Conservation (phyloP, 2,888 invertebrate genomes). For the Candidula unifasciata region DNA sequence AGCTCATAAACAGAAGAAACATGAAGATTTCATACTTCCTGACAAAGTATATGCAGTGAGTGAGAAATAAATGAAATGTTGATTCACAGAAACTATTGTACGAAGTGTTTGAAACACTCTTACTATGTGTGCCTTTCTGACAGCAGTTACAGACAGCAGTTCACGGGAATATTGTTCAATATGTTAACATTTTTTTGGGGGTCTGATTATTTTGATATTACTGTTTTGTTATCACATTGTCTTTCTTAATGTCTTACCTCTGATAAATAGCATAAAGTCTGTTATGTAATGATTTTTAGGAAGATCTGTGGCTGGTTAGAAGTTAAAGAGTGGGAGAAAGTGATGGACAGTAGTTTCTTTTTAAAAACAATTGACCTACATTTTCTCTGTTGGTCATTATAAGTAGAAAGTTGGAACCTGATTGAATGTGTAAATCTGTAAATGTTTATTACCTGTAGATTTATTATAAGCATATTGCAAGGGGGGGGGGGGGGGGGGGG, state of each 20-base stretch:
- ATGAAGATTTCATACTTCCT: background rate
- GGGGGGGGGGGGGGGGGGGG: no score
- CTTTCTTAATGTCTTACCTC: slow-evolving; percentile 46
- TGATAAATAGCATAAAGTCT: slow-evolving; percentile 35
- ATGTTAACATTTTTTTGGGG: background rate
- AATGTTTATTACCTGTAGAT: no score
- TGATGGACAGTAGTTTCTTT: no score
- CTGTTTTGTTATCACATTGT: slow-evolving; percentile 35
- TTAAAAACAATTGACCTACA: no score
- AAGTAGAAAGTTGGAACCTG: no score
- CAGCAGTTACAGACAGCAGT: slow-evolving; percentile 14
- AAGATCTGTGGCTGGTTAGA: no score
- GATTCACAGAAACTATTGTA: background rate
- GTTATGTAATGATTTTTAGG: background rate
- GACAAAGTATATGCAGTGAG: slow-evolving; percentile 5
- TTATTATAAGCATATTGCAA: no score
- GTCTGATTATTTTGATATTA: background rate
- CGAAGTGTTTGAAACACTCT: slow-evolving; percentile 23
- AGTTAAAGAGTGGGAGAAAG: no score
- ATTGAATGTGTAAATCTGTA: no score
- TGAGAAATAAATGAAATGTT: background rate
- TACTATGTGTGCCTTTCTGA: slow-evolving; percentile 36
- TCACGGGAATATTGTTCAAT: background rate
- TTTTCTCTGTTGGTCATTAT: no score
- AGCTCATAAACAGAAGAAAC: background rate